Base-by-base conservation (phyloP, 2,888 invertebrate genomes). In the Trachelus iudaicus region DNA sequence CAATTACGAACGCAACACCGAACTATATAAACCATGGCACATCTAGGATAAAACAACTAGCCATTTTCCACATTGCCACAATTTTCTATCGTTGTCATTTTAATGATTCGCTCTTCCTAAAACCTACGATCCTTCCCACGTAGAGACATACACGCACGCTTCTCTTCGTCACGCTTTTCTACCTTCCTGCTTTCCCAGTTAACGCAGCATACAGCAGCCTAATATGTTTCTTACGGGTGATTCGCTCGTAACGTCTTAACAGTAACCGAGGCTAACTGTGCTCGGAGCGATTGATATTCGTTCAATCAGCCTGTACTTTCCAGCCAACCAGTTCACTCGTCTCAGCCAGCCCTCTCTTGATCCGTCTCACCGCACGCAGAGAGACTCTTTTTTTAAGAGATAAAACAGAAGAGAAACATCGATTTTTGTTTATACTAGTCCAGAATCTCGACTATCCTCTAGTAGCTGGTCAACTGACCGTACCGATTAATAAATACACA, bases 401-500 rank as follows among this genome's bases (percentile, higher is more conserved):
- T 79, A 80, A 80, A 81, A 81, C 82, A 76, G 79, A 88, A 87
- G 87, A 87, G 86, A 86, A 85, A 88, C 87, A 87, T 85, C 83
- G 82, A 88, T 80, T 81, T 83, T 80, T 76, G 73, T 81, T 82
- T 79, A 83, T 77, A 75, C 80, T 82, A 82, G 71, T 69, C 69
- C 71, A 75, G 75, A 69, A 79, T 34, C 34, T 56, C 56, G 56
- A 56, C 56, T 56, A 56, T 9, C 56, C 23, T 56, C 56, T 56
- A 56, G 56, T 23, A 56, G 56, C 56, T 9, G 56, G 56, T 56
- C 56, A 56, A 23, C 23, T 56, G 56, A 56, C 56, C 56, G 23
- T 34, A 71, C 71, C 2, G 31, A 86, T 84, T 85, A 89, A 90
- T 89, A 89, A 89, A 89, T 90, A 89, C 88, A 86, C 85, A 88